These are phyloP conservation scores for Megaceryle alcyon DNA, from an alignment of 2,797 vertebrate species.

Conservation along the genomic window DNA sequence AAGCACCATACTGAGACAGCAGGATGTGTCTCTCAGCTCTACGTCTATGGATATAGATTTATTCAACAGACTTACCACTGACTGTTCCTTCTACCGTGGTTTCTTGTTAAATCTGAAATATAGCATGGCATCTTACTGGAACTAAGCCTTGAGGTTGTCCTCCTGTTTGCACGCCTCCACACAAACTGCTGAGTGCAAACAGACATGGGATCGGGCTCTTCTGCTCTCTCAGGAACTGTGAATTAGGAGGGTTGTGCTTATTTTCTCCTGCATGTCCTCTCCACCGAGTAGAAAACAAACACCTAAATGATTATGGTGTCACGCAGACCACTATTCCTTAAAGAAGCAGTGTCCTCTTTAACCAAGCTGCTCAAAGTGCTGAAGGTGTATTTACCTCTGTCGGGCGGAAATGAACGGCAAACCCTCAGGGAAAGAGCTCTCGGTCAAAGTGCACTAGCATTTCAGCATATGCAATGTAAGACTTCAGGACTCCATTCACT, in stretches of 20 bases:
- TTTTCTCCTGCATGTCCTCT: not conserved
- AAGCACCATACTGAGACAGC: not conserved
- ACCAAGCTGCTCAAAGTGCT: not conserved
- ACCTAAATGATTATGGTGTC: not conserved
- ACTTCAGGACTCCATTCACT: not conserved
- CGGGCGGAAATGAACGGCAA: not conserved
- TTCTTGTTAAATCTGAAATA: not conserved
- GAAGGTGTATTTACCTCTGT: not conserved
- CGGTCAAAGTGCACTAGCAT: not conserved
- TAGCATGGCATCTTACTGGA: not conserved
- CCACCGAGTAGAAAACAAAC: not conserved
- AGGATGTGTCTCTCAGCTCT: not conserved
- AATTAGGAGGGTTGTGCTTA: not conserved
- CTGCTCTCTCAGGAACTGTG: not conserved
- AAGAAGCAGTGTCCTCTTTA: not conserved
- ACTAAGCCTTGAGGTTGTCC: not conserved
- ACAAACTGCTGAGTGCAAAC: not conserved
- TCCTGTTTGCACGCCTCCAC: not conserved
- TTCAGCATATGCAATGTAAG: not conserved
- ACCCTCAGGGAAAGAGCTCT: not conserved
- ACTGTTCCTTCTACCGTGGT: not conserved
- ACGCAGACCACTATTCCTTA: not conserved
- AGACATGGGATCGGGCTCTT: not conserved
- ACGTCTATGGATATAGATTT: not conserved
- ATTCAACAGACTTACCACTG: not conserved